Base-by-base conservation (phyloP, 2,113 vertebrate species). In the Mesitornis unicolor region DNA sequence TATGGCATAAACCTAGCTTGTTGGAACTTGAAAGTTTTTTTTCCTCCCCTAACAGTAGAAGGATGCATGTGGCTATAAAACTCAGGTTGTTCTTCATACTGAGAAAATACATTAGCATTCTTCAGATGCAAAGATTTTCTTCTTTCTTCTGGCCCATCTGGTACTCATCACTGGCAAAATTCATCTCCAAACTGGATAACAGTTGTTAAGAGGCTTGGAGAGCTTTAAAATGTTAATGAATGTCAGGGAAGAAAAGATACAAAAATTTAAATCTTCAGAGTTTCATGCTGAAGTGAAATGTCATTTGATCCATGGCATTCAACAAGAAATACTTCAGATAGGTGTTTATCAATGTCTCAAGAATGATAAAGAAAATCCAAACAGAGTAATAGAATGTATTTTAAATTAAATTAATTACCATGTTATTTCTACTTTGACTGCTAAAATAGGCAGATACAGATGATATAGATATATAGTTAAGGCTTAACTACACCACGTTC, bases 231-330 rank as follows among this genome's bases (percentile, higher is more conserved):
- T 50, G 2, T 74, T 77, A 77, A 63, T 65, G 77, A 74, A 82
- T 68, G 12, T 65, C 6, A 16, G 36, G 17, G 10, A n/a, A n/a
- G n/a, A n/a, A n/a, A n/a, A n/a, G n/a, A 60, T 56, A 65, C 15
- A 40, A 84, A 80, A 84, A 77, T 74, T 51, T 60, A 65, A 24
- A 71, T 87, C 21, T 85, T 71, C 29, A 84, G 48, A 76, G 35
- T 25, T 78, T 68, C 43, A 22, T 47, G 11, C 6, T 73, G 16
- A 59, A 87, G 6, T 3, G 48, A 38, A 82, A 56, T 56, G 6
- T 63, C 3, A 1, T 57, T 81, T 70, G 22, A 91, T 8, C 14
- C 42, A 22, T 40, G 19, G 7, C 0, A 0, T 85, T 64, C 57
- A 88, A 51, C 21, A 64, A 71, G 20, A 70, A 79, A 75, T 22